phyloP scores from a whole-genome alignment of 1,140 invertebrate genomes.

The Steinernema khuongi region DNA sequence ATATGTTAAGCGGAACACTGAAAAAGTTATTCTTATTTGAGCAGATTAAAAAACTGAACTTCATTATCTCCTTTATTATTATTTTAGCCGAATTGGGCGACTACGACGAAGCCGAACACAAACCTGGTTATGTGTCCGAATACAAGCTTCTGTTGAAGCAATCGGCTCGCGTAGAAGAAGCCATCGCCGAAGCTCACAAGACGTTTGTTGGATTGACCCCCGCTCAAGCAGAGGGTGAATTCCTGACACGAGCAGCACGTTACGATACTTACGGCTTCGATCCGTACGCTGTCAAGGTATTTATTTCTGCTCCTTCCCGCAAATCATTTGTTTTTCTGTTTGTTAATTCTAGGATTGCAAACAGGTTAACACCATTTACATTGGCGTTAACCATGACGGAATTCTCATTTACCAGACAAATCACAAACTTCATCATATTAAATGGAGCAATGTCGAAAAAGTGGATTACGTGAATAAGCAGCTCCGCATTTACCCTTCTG shows the following conservation, averaged over 20 bases:
- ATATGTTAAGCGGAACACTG: neutral
- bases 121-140: conserved; percentile 80
- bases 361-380: conserved; percentile 76
- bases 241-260: neutral
- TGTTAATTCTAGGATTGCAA: conserved; percentile 68
- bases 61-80: conserved; percentile 4
- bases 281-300: conserved; percentile 92
- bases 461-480: conserved; percentile 42
- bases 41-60: neutral
- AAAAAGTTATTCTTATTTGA: conserved; percentile 15
- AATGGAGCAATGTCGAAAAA: conserved; percentile 66
- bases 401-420: conserved; percentile 89
- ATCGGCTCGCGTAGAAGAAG: conserved; percentile 79
- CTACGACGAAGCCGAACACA: conserved; percentile 77
- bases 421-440: conserved; percentile 83
- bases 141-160: conserved; percentile 85
- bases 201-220: conserved; percentile 25
- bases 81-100: conserved; percentile 83
- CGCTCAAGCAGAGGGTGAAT: conserved; percentile 11
- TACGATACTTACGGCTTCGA: conserved; percentile 89
- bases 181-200: conserved; percentile 79
- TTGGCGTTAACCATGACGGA: conserved; percentile 88
- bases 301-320: neutral
- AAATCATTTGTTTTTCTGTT: conserved; percentile 20
- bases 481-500: conserved; percentile 35